These are phyloP conservation scores for Epinotia bilunana DNA, from an alignment of 2,888 invertebrate genomes.

Conservation along the genomic window DNA sequence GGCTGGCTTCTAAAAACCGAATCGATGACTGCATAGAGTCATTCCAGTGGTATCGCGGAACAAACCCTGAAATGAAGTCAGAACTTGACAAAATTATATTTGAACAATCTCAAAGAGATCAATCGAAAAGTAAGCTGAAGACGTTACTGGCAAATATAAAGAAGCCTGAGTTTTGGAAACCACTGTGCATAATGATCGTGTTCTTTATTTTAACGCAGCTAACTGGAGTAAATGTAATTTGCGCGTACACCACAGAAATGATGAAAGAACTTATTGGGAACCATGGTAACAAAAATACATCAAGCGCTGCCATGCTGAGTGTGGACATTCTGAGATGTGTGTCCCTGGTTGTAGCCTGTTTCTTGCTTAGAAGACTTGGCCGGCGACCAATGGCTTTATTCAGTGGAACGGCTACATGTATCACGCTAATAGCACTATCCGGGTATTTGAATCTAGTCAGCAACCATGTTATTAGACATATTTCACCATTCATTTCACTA, in stretches of 20 bases:
- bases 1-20: constrained; percentile 86
- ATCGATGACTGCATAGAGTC: constrained; percentile 84
- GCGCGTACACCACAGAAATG: constrained; percentile 88
- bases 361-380: constrained; percentile 84
- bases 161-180: constrained; percentile 85
- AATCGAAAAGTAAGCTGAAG: constrained; percentile 64
- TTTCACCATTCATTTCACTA: constrained; percentile 73
- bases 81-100: constrained; percentile 81
- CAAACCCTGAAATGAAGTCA: constrained; percentile 69
- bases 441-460: constrained; percentile 74
- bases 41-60: constrained; percentile 86
- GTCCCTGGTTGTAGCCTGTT: constrained; percentile 85
- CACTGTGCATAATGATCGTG: constrained; percentile 84
- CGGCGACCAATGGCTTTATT: constrained; percentile 86
- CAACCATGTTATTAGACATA: constrained; percentile 56
- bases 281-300: constrained; percentile 61
- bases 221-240: constrained; percentile 88
- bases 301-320: constrained; percentile 86
- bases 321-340: constrained; percentile 86
- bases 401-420: constrained; percentile 85
- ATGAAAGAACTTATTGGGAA: constrained; percentile 85
- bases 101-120: constrained; percentile 68
- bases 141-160: constrained; percentile 71
- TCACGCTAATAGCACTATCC: constrained; percentile 84
- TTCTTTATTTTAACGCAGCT: constrained; percentile 88